Conservation (phyloP, 2,888 invertebrate genomes). For the Phaedon cochleariae region DNA sequence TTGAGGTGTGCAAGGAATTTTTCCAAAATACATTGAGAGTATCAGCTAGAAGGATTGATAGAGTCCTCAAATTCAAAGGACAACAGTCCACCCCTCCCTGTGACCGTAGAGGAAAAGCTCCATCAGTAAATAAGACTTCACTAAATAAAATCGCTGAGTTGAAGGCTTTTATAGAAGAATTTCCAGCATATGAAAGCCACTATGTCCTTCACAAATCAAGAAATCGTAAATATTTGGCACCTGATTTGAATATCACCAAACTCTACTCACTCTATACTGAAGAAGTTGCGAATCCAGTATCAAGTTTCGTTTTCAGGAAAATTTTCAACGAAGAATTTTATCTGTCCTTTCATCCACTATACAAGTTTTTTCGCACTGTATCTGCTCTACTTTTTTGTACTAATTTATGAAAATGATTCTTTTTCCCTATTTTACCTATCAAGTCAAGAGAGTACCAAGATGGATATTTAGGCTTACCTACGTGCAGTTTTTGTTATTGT, state of each 20-base stretch:
- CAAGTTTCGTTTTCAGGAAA: conserved; percentile 20
- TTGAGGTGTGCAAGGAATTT: conserved; percentile 27
- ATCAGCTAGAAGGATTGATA: conserved; percentile 22
- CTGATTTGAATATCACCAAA: conserved; percentile 1
- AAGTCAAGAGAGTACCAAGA: no score
- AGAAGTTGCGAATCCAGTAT: conserved; percentile 8
- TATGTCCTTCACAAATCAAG: neutral
- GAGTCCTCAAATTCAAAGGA: neutral
- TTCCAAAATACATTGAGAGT: conserved; percentile 24
- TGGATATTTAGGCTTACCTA: no score
- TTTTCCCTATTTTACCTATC: neutral
- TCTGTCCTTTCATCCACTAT: conserved; percentile 18
- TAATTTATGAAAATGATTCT: no score
- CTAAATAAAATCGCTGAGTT: neutral
- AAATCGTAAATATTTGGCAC: conserved; percentile 9
- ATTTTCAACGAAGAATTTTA: conserved; percentile 29
- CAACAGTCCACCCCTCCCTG: neutral
- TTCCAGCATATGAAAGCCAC: neutral
- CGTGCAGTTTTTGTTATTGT: neutral
- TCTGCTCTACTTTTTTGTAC: neutral
- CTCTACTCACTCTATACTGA: conserved; percentile 2
- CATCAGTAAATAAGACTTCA: neutral
- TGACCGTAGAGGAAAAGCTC: neutral
- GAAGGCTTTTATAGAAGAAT: conserved; percentile 5
- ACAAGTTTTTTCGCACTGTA: neutral